phyloP scores from a whole-genome alignment of 2,888 invertebrate species.

The Archips xylosteana region DNA sequence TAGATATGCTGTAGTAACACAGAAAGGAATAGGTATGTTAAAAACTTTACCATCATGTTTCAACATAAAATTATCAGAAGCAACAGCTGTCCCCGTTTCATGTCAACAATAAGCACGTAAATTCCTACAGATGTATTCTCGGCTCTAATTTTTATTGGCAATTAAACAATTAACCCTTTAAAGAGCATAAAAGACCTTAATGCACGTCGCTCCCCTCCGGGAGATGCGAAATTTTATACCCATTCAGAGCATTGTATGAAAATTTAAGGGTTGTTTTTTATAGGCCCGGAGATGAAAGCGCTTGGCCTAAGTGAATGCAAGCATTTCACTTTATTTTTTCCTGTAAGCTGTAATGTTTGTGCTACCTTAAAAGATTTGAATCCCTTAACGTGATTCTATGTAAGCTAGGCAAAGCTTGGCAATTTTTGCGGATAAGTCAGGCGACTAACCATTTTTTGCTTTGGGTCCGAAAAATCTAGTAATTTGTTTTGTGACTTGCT shows the following conservation, averaged over 20 bases:
- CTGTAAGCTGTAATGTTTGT: conserved; percentile 36
- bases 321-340: conserved; percentile 40
- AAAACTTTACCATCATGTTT: background rate
- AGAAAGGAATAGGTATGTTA: background rate
- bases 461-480: no score
- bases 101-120: conserved; percentile 42
- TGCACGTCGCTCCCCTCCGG: conserved; percentile 64
- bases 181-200: conserved; percentile 67
- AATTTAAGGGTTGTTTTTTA: conserved; percentile 70
- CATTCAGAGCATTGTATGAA: conserved; percentile 73
- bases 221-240: conserved; percentile 79
- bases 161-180: conserved; percentile 84
- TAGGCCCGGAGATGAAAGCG: conserved; percentile 61
- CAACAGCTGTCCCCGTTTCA: conserved; percentile 23
- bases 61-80: background rate
- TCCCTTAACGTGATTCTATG: conserved; percentile 14
- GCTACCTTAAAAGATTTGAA: conserved; percentile 29
- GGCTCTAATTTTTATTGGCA: conserved; percentile 83
- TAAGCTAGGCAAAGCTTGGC: conserved; percentile 1
- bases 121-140: conserved; percentile 59
- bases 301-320: conserved; percentile 40
- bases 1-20: no score
- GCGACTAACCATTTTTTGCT: no score
- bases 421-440: background rate
- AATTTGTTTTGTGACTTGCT: no score